A percentile compares a stretch with the other conserved stretches of the same genome.
phyloP scores from a whole-genome alignment of 2,888 invertebrate genomes.

The Watsonalla cultraria region DNA sequence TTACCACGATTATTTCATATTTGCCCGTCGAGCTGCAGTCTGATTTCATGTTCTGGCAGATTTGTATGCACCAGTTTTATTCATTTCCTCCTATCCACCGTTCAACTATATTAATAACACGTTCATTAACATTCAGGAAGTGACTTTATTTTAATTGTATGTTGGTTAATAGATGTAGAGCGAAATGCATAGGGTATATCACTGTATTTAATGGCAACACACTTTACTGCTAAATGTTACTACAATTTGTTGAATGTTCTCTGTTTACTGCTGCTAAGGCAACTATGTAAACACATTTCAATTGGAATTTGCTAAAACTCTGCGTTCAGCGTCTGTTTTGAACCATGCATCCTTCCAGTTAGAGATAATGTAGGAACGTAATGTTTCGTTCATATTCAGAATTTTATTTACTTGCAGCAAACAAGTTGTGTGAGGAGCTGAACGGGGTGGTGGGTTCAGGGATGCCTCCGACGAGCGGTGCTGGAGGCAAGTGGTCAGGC shows the following conservation, averaged over 20 bases:
- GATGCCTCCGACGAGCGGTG: constrained; percentile 53
- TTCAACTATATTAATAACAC: background rate
- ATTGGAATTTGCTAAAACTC: too few relatives aligned
- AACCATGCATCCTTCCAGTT: too few relatives aligned
- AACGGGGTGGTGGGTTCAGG: constrained; percentile 52
- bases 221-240: too few relatives aligned
- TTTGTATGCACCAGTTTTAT: constrained; percentile 57
- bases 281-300: too few relatives aligned
- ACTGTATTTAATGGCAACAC: background rate
- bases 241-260: too few relatives aligned
- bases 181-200: background rate
- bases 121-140: background rate
- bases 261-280: too few relatives aligned
- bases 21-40: constrained; percentile 63
- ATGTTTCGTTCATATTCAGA: background rate
- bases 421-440: constrained; percentile 68
- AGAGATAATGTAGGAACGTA: background rate
- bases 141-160: background rate
- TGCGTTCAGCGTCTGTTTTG: too few relatives aligned
- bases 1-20: constrained; percentile 75
- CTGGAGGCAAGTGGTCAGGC: constrained; percentile 78
- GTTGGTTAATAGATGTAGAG: background rate
- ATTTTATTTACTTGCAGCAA: constrained; percentile 46
- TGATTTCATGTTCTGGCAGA: constrained; percentile 67
- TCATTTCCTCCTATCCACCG: constrained; percentile 24